Conservation (phyloP, 2,113 vertebrate species). For the Mesitornis unicolor region DNA sequence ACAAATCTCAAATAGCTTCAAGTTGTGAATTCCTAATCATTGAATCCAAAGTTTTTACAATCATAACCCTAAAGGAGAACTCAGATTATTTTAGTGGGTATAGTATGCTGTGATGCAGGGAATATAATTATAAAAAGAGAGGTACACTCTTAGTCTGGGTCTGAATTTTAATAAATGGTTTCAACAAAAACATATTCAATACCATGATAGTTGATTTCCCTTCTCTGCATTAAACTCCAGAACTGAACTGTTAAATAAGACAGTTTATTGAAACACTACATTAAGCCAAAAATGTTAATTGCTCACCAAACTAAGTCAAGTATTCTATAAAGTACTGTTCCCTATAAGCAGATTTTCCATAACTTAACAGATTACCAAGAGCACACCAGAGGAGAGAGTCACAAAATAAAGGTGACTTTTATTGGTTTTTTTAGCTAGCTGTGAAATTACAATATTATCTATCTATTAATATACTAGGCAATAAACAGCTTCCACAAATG, state of each 20-base stretch:
- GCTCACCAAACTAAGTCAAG: neutral
- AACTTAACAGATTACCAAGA: neutral
- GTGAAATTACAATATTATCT: constrained; percentile 6
- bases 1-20: neutral
- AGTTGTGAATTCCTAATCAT: neutral
- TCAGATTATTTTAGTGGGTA: neutral
- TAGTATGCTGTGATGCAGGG: neutral
- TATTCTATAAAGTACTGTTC: neutral
- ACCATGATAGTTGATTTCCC: neutral
- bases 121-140: neutral
- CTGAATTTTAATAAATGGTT: neutral
- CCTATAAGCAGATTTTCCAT: neutral
- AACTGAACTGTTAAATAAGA: neutral
- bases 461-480: neutral
- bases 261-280: neutral
- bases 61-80: neutral
- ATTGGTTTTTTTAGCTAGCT: neutral
- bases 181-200: neutral
- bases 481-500: neutral
- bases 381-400: neutral
- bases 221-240: neutral
- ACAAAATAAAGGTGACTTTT: constrained; percentile 20
- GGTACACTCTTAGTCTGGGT: neutral
- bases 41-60: constrained; percentile 11
- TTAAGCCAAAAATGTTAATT: neutral